Evolutionary conservation across 2,888 invertebrate genomes (phyloP), one percentile per base, ranked within the genome.

Genomic region (Prosopocoilus inquinatus): DNA sequence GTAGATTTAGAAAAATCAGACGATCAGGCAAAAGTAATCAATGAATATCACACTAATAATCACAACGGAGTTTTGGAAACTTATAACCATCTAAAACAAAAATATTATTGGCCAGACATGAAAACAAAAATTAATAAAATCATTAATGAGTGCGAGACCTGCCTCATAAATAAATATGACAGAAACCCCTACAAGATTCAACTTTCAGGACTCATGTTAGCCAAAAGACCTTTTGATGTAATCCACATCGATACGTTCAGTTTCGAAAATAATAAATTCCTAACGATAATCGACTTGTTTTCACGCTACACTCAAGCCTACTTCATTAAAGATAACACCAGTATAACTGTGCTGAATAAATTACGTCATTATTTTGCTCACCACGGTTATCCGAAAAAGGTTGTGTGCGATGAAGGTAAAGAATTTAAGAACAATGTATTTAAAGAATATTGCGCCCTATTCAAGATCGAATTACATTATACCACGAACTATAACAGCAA

Each of bases 21-120:
- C 9, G 51, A 60, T 20, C 55, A 60, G 46, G 15, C 28, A 1
- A 43, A 50, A 16, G 9, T 50, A 13, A 61, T 62, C 11, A 33
- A 33, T 8, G 34, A 63, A 13, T 63, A 63, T 39, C 63, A 61
- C 28, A n/a, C 44, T 9, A 13, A 47, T 35, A 51, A 45, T 12
- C 59, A 63, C 41, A 61, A 58, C 20, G 62, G 60, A 8, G 50
- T 62, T 11, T 47, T 16, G 4, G 57, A 62, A 57, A 56, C 61
- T 2, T 57, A 61, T 16, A 20, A 56, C 3, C 32, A 58, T 3
- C 35, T 62, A 20, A 59, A 52, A 49, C 1, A 8, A 1, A 35
- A 32, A 39, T 61, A 50, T 44, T 62, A 59, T 28, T 62, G 58
- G 56, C 59, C 57, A 2, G 50, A 61, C 13, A 61, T 63, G 58